These are phyloP conservation scores for Agrochola lychnidis DNA, from an alignment of 2,888 invertebrate species.

Conservation along the genomic window DNA sequence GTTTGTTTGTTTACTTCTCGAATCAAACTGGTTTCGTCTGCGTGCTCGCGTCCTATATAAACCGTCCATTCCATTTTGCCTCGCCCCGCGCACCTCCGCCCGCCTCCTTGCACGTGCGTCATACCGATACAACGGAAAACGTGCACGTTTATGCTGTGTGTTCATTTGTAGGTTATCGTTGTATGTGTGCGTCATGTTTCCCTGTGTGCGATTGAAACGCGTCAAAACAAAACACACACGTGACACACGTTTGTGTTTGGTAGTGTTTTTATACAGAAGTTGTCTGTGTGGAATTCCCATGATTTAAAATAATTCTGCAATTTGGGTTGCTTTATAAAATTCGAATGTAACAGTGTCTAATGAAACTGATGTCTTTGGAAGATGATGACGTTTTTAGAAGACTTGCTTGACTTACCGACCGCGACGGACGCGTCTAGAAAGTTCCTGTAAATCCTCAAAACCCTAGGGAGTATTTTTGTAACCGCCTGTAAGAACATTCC, in stretches of 20 bases:
- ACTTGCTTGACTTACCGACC: background rate
- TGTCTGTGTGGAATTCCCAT: constrained; percentile 43
- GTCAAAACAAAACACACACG: constrained; percentile 72
- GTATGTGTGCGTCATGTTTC: constrained; percentile 52
- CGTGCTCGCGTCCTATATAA: constrained; percentile 84
- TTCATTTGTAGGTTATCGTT: constrained; percentile 52
- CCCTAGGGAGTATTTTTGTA: background rate
- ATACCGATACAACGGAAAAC: constrained; percentile 64
- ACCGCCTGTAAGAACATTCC: background rate
- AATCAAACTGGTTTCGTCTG: constrained; percentile 83
- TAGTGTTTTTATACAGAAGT: constrained; percentile 1
- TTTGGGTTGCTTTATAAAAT: constrained; percentile 1
- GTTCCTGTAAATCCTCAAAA: background rate
- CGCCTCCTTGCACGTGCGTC: constrained; percentile 81
- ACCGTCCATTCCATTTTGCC: constrained; percentile 73
- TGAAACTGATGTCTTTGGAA: background rate
- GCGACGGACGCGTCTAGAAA: background rate
- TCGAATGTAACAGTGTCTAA: constrained; percentile 1
- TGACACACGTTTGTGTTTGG: constrained; percentile 45
- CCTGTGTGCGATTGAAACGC: constrained; percentile 65
- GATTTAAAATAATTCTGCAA: constrained; percentile 24
- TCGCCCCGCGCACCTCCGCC: constrained; percentile 62
- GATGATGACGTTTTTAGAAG: background rate
- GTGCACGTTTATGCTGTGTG: constrained; percentile 56
- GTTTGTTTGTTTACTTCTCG: constrained; percentile 83